Evolutionary conservation across 2,888 invertebrate species (phyloP), one percentile per base, ranked within the genome.

Genomic region (Hetaerina titia): DNA sequence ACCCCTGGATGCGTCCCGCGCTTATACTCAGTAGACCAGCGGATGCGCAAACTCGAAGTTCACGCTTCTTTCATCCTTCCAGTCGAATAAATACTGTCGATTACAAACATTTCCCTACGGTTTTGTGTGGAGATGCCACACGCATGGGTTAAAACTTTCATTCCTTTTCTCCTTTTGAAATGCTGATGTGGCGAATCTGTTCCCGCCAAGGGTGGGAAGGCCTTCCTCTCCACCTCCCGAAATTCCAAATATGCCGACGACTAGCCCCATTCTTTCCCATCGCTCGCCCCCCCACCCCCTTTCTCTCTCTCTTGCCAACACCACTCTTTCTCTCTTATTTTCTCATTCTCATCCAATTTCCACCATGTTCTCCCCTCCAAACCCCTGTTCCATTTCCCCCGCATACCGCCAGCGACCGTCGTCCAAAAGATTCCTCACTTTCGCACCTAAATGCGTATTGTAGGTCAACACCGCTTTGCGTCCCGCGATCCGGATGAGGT

Each of bases 241-340:
- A n/a, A 69, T 69, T 69, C 69, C 69, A 69, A 69, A 57, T 64
- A 58, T 60, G 19, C 56, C 64, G 64, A 63, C 63, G 17, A n/a
- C 63, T 17, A 15, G 90, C 22, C 19, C 31, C 15, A 17, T 74
- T 57, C 45, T n/a, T 57, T 31, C 60, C 74, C 90, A 58, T 56
- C 64, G 94, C 95, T 90, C 69, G 15, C 63, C 63, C 63, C 15
- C 69, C 69, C 9, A 9, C 69, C 69, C 15, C 69, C 69, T 69
- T n/a, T 22, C 69, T 9, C 69, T 69, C 22, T n/a, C 8, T n/a
- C n/a, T 69, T 45, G 45, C 69, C 69, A n/a, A 9, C 69, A 22
- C 15, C 69, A 22, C n/a, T n/a, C 8, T n/a, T 6, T 69, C 9
- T 69, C n/a, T n/a, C 22, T 22, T n/a, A 69, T 69, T 69, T n/a